Evolutionary conservation across 2,113 vertebrate genomes (phyloP).

Genomic region (Hydrolagus affinis): DNA sequence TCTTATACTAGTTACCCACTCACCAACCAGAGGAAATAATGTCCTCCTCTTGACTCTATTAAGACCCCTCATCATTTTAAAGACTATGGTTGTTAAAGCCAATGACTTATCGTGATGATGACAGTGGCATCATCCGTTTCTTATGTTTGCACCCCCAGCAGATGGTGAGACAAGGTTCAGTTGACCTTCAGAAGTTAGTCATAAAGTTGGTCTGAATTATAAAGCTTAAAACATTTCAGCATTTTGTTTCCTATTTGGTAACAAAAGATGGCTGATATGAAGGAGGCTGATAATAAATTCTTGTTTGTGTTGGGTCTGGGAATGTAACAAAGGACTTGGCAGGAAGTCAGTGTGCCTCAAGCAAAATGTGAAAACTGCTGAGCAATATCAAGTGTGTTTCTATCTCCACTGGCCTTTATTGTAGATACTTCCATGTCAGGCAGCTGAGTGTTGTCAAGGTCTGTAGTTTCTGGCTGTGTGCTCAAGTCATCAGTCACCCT

Average conservation of each 20-base stretch:
- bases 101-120: too few species aligned
- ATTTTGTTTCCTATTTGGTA: neutral
- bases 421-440: neutral
- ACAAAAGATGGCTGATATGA: neutral
- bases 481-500: neutral
- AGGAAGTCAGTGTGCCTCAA: neutral
- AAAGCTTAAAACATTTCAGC: too few species aligned
- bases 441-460: neutral
- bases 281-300: neutral
- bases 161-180: too few species aligned
- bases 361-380: neutral
- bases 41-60: too few species aligned
- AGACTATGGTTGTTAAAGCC: too few species aligned
- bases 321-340: neutral
- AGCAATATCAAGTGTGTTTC: neutral
- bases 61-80: too few species aligned
- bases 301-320: neutral
- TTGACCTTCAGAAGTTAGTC: too few species aligned
- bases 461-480: neutral
- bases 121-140: too few species aligned
- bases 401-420: neutral
- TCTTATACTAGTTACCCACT: too few species aligned
- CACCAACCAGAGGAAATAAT: too few species aligned
- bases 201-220: too few species aligned
- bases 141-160: too few species aligned